These are phyloP conservation scores for Diplodus sargus DNA, from an alignment of 2,797 vertebrate genomes.

Conservation along the genomic window DNA sequence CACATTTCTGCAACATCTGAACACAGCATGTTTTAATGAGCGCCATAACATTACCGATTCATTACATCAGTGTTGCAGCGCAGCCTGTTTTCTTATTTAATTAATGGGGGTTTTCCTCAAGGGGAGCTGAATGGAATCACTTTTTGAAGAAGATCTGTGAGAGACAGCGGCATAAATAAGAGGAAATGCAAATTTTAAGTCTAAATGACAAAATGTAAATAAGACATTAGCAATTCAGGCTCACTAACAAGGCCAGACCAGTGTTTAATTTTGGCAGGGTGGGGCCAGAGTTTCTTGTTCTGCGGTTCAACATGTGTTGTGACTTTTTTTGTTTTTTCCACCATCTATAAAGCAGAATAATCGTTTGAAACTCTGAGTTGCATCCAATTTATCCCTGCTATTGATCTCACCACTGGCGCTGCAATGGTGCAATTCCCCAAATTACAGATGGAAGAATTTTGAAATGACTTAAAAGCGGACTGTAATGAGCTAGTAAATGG, in stretches of 20 bases:
- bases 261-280: conserved; percentile 60
- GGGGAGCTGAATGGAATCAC: conserved; percentile 55
- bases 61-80: conserved; percentile 64
- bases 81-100: conserved; percentile 72
- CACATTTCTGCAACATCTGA: conserved; percentile 33
- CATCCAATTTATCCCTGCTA: neutral
- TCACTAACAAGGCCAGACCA: conserved; percentile 68
- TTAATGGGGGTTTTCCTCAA: conserved; percentile 66
- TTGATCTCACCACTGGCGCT: conserved; percentile 11
- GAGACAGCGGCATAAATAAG: conserved; percentile 67
- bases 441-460: neutral
- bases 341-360: conserved; percentile 28
- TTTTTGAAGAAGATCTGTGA: conserved; percentile 70
- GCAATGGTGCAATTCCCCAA: neutral
- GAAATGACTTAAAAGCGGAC: conserved; percentile 19
- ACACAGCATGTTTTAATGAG: conserved; percentile 59
- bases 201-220: conserved; percentile 78
- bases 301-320: conserved; percentile 32
- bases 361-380: conserved; percentile 10
- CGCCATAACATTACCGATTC: conserved; percentile 66
- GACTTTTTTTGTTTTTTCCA: neutral
- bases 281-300: conserved; percentile 23
- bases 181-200: conserved; percentile 75
- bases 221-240: conserved; percentile 76
- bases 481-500: neutral